Base-by-base conservation (phyloP, 1,140 invertebrate species). In the Drosophila tropicalis region DNA sequence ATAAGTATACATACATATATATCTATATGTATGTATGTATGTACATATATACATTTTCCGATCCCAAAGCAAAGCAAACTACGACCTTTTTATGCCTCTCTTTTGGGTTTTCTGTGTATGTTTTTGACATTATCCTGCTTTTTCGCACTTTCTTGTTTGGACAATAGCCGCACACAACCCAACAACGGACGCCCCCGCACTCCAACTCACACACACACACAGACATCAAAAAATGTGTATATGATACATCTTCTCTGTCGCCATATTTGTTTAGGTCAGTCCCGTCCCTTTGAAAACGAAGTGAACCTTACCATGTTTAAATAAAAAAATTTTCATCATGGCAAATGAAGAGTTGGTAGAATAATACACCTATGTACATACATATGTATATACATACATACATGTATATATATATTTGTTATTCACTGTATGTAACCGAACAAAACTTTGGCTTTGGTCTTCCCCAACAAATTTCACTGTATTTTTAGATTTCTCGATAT, bases 111-210 rank as follows among this genome's bases (percentile, higher is more conserved):
- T 13, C 22, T 64, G 29, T 64, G 51, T 69, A 36, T 62, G 44
- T 67, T 66, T 65, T 69, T 81, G 65, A 67, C 71, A 86, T 86
- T 87, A 85, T 81, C 73, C 73, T 81, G 66, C 62, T 69, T 73
- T 39, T 51, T 77, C 54, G 67, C 77, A 85, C 76, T 70, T 62
- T 79, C 19, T 54, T 68, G 62, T 70, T 78, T 78, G 56, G 13
- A 29, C 56, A 70, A 65, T 36, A 56, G 22, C 61, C 10, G 44
- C 62, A 58, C 36, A 57, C 29, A 29, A 29, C 19, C 39, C 22
- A 44, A 62, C 67, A 67, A n/a, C 5, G 40, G 19, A 17, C 47
- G 10, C 39, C 39, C 56, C 60, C 22, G 44, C n/a, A 44, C 15
- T 22, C 9, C n/a, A n/a, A 9, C 19, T 22, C 10, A 19, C 9